Evolutionary conservation across 1,140 invertebrate genomes (phyloP).

Genomic region (Penaeus vannamei): DNA sequence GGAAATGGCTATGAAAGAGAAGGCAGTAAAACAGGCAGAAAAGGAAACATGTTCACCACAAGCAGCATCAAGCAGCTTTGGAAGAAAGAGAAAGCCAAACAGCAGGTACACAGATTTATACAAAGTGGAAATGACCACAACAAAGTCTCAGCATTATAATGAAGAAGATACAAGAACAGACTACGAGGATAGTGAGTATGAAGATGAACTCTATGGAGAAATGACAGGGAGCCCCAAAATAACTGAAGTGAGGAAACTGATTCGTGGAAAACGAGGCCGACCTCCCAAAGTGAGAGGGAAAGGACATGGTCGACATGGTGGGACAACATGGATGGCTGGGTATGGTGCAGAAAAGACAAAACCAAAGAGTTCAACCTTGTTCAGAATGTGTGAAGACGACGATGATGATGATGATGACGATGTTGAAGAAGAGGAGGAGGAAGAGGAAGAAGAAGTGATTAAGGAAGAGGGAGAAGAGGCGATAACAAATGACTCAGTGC

Average conservation of each 20-base stretch:
- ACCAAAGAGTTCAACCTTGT: constrained; percentile 45
- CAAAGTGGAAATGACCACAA: not conserved
- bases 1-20: constrained; percentile 29
- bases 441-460: not conserved
- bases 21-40: constrained; percentile 17
- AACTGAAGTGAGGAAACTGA: not conserved
- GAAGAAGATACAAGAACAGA: constrained; percentile 4
- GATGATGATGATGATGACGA: no score
- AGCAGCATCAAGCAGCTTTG: constrained; percentile 34
- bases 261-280: not conserved
- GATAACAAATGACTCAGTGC: not conserved
- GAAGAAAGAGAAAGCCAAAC: constrained; percentile 40
- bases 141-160: constrained; percentile 3
- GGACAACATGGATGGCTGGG: constrained; percentile 35
- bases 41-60: not conserved
- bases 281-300: not conserved
- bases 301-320: not conserved
- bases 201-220: constrained; percentile 23
- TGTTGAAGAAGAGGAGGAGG: not conserved
- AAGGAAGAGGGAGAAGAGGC: constrained; percentile 5
- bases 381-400: constrained; percentile 38
- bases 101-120: constrained; percentile 40
- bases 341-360: constrained; percentile 47
- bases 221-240: not conserved
- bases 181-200: constrained; percentile 7